A percentile compares a stretch with the other conserved stretches of the same genome.
Evolutionary conservation across 2,888 invertebrate genomes (phyloP).

Genomic region (Drosophila paramelanica): DNA sequence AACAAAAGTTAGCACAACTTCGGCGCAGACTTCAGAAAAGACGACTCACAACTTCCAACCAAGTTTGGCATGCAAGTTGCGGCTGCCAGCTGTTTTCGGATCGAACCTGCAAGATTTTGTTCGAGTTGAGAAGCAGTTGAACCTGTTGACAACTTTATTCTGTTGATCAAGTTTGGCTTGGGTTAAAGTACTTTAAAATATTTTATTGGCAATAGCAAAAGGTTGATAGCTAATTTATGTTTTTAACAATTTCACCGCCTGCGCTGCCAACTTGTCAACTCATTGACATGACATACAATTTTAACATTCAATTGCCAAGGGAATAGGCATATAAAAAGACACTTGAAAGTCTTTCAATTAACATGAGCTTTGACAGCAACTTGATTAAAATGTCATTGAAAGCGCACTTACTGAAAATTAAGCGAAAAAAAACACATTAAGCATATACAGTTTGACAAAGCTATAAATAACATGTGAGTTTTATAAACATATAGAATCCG

Average conservation of each 20-base stretch:
- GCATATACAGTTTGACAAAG: too few species aligned
- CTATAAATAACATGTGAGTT: too few species aligned
- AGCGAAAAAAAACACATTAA: too few species aligned
- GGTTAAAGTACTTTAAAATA: too few species aligned
- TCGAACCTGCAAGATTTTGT: not conserved
- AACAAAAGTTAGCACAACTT: slow-evolving; percentile 12
- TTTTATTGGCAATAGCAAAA: too few species aligned
- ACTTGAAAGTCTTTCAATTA: not conserved
- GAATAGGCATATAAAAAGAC: not conserved
- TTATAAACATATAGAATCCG: too few species aligned
- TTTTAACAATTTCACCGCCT: slow-evolving; percentile 9
- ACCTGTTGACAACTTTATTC: not conserved
- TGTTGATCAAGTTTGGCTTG: too few species aligned
- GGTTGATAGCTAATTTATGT: not conserved
- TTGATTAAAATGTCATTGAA: not conserved
- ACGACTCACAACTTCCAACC: not conserved
- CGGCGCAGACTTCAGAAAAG: slow-evolving; percentile 14
- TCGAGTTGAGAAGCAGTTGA: not conserved
- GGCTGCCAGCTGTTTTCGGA: not conserved
- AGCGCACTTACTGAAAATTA: too few species aligned
- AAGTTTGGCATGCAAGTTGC: slow-evolving; percentile 16
- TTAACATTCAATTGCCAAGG: not conserved
- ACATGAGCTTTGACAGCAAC: slow-evolving; percentile 22
- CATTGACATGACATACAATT: not conserved
- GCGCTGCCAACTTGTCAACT: slow-evolving; percentile 24